Evolutionary conservation across 2,113 vertebrate genomes (phyloP).

Genomic region (Recurvirostra avosetta): DNA sequence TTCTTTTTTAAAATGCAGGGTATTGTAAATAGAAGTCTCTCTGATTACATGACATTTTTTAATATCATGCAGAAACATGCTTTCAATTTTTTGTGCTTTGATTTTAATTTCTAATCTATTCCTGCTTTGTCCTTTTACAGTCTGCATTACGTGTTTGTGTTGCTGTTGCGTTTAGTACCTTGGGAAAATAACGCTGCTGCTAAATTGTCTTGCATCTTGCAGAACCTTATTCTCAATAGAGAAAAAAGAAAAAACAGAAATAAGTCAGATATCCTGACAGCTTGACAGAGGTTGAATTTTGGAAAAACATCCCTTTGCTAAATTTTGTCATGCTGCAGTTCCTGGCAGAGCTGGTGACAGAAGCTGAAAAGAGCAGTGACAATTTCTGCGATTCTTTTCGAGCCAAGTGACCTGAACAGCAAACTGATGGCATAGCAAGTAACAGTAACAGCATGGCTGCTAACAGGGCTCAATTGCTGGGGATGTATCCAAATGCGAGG

Average conservation of each 20-base stretch:
- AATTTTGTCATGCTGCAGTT: neutral
- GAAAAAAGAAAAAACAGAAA: neutral
- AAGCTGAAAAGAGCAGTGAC: neutral
- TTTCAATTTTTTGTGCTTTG: neutral
- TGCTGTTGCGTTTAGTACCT: neutral
- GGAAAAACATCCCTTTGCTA: neutral
- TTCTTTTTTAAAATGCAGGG: neutral
- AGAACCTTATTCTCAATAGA: neutral
- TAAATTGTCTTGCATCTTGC: neutral
- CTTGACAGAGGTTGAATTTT: neutral
- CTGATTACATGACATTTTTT: neutral
- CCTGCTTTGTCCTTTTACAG: neutral
- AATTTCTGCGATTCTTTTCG: neutral
- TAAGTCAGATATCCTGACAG: neutral
- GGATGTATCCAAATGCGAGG: neutral
- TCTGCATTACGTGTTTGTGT: fast-evolving
- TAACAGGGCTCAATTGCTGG: neutral
- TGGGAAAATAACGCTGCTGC: neutral
- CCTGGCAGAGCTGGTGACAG: neutral
- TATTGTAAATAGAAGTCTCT: neutral
- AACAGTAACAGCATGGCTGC: neutral
- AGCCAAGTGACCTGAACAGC: neutral
- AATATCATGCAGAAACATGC: neutral
- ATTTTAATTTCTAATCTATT: neutral
- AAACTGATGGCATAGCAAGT: neutral